A percentile compares a stretch with the other conserved stretches of the same genome.
phyloP scores from a whole-genome alignment of 2,797 vertebrate genomes.

The Somateria mollissima region DNA sequence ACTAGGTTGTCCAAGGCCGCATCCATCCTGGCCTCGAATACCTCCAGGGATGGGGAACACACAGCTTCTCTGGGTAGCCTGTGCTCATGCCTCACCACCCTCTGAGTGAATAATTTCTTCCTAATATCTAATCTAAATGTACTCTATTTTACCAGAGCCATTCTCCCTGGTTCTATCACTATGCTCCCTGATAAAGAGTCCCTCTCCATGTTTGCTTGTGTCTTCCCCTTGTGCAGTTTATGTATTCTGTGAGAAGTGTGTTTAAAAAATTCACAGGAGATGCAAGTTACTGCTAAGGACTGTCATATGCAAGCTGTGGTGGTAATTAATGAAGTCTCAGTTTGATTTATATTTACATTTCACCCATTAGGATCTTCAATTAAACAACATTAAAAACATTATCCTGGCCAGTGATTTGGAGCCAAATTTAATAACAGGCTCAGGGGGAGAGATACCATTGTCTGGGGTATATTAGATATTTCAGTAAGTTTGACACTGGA shows the following conservation, averaged over 20 bases:
- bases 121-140: too few relatives aligned
- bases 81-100: too few relatives aligned
- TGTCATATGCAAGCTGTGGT: background rate
- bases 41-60: too few relatives aligned
- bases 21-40: too few relatives aligned
- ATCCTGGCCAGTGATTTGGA: background rate
- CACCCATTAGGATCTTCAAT: background rate
- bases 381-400: background rate
- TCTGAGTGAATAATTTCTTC: too few relatives aligned
- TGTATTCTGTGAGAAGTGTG: rapidly evolving
- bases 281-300: background rate
- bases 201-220: background rate
- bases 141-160: too few relatives aligned
- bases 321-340: background rate
- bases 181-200: too few relatives aligned
- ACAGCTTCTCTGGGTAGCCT: too few relatives aligned
- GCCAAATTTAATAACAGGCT: background rate
- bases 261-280: background rate
- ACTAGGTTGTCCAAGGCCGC: too few relatives aligned
- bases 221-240: background rate
- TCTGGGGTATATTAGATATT: rapidly evolving
- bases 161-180: too few relatives aligned
- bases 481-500: background rate
- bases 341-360: background rate
- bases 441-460: rapidly evolving